Conservation (phyloP, 1,140 invertebrate genomes). For the Ips nitidus region DNA sequence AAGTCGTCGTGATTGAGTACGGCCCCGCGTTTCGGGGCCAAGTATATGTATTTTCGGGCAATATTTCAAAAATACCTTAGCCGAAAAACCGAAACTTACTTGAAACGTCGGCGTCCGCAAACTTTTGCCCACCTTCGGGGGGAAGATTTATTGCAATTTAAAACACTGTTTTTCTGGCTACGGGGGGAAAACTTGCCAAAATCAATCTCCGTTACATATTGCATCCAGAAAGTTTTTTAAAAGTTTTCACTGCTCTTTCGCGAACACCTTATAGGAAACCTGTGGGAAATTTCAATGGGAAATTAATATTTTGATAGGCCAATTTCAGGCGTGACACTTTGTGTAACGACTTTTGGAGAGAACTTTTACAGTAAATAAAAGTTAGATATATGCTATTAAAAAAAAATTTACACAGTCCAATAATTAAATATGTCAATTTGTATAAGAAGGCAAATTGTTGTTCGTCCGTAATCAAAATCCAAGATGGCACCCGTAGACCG, state of each 20-base stretch:
- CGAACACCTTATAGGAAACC: not conserved
- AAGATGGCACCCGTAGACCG: no score
- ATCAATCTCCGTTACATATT: slow-evolving; percentile 31
- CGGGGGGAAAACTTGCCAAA: slow-evolving; percentile 22
- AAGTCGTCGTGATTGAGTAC: slow-evolving; percentile 16
- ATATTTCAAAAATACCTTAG: slow-evolving; percentile 40
- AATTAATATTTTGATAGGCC: no score
- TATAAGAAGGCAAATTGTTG: no score
- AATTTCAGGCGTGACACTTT: no score
- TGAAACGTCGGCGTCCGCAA: slow-evolving; percentile 40
- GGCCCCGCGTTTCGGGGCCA: not conserved
- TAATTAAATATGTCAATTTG: no score
- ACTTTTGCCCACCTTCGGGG: slow-evolving; percentile 29
- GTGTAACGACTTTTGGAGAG: no score
- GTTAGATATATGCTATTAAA: no score
- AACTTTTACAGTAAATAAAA: no score
- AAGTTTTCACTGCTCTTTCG: not conserved
- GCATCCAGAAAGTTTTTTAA: slow-evolving; percentile 21
- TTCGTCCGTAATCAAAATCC: no score
- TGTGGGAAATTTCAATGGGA: not conserved
- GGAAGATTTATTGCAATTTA: slow-evolving; percentile 42
- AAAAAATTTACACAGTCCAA: no score
- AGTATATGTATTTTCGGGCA: slow-evolving; percentile 25
- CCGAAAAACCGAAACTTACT: slow-evolving; percentile 40
- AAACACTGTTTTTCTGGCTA: slow-evolving; percentile 36